phyloP scores from a whole-genome alignment of 2,888 invertebrate genomes.

The Heliconius ismenius region DNA sequence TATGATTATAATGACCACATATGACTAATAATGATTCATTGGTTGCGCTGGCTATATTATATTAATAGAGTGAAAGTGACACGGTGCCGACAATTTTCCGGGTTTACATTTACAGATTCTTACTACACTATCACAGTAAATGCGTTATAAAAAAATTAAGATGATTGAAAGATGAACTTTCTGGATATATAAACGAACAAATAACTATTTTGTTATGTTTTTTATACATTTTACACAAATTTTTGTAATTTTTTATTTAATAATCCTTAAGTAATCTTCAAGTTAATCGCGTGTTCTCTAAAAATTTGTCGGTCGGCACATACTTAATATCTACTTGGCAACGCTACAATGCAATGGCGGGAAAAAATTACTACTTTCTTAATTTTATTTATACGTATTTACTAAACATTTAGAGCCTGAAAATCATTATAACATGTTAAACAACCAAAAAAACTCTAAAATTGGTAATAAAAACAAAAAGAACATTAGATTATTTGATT shows the following conservation, averaged over 20 bases:
- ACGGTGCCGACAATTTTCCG: neutral
- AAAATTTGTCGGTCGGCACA: neutral
- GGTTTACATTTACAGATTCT: neutral
- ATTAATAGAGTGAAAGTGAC: slow-evolving; percentile 7
- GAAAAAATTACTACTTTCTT: neutral
- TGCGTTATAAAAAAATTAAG: neutral
- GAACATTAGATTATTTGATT: slow-evolving; percentile 14
- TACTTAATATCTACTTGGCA: neutral
- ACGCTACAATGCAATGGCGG: neutral
- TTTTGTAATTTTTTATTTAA: no score
- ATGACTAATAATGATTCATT: slow-evolving; percentile 3
- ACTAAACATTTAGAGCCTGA: neutral
- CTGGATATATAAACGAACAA: no score
- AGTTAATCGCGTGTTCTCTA: neutral
- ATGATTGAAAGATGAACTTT: no score
- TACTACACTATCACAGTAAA: neutral
- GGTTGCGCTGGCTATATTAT: neutral
- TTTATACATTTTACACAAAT: no score
- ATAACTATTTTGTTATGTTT: no score
- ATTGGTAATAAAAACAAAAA: neutral
- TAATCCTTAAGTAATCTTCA: no score
- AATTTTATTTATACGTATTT: neutral
- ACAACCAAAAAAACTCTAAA: neutral
- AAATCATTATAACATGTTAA: neutral
- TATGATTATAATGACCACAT: neutral